Percentiles rank a stretch among this genome's conserved stretches.
Evolutionary conservation across 2,797 vertebrate species (phyloP).

Genomic region (Glyptemys insculpta): DNA sequence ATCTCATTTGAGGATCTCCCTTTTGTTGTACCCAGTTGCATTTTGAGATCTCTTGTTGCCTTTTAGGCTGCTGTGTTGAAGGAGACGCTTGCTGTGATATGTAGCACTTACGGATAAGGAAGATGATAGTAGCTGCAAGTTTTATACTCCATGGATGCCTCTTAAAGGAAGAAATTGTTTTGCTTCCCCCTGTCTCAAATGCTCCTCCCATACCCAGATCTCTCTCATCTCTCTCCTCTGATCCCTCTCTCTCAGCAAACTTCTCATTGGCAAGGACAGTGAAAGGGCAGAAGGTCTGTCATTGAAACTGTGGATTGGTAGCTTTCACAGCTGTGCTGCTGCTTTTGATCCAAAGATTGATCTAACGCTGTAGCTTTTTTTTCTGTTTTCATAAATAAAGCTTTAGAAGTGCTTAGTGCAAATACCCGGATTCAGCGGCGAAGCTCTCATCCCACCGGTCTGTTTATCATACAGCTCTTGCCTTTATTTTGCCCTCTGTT

Average conservation of each 20-base stretch:
- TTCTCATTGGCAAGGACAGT: background rate
- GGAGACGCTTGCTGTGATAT: fast-evolving
- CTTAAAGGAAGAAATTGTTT: background rate
- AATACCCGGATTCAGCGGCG: background rate
- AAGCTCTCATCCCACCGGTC: background rate
- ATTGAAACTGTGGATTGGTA: fast-evolving
- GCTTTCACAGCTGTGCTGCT: background rate
- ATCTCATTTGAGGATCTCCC: background rate
- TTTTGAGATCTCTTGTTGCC: background rate
- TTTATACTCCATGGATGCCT: background rate
- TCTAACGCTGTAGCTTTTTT: background rate
- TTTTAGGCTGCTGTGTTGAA: background rate
- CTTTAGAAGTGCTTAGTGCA: background rate
- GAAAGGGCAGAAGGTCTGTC: conserved; percentile 4
- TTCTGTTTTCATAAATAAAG: background rate
- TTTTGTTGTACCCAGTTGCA: background rate
- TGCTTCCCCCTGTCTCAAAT: background rate
- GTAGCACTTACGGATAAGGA: background rate
- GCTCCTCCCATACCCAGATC: background rate
- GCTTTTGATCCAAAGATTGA: background rate
- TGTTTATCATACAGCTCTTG: background rate
- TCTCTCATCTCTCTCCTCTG: background rate
- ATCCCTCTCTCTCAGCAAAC: background rate
- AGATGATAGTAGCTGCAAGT: background rate
- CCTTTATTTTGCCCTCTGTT: background rate